Evolutionary conservation across 2,888 invertebrate species (phyloP), one percentile per base, ranked within the genome.

Genomic region (Aspidiotus rigidus): DNA sequence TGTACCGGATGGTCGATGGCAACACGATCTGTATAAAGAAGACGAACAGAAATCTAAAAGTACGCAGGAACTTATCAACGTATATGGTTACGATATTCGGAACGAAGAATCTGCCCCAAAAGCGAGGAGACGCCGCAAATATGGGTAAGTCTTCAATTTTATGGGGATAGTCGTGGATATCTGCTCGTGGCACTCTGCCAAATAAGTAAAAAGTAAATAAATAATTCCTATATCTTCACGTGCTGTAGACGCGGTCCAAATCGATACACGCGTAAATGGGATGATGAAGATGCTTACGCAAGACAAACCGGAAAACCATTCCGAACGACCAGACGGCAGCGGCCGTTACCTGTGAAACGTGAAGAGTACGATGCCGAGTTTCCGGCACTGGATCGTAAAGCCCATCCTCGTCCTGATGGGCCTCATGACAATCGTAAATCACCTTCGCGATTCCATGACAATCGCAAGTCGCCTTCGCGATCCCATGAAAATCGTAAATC

Each of bases 81-180:
- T 88, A 66, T 95, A 95, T 78, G 95, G 95, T 0, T 97, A 96
- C 78, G 96, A 98, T 76, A 97, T 97, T 72, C 83, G 95, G 62
- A 90, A 89, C 75, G 94, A 94, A 77, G 93, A 93, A 76, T 90
- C 90, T 0, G 90, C 94, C 2, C 94, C 94, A 0, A 85, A 91
- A 75, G 90, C 93, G 0, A 81, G 93, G 67, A 84, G 93, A 73
- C 86, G 92, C 74, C 82, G 92, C 74, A 82, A 90, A 80, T 94
- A 93, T 78, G 93, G 92, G 90, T 90, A 79, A 81, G 76, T 75
- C 2, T 55, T 40, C n/a, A 5, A 28, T 28, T 28, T 28, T 28
- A 28, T 28, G 28, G 5, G 28, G 28, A 28, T 28, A 28, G 5
- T 53, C 7, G 6, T 28, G 9, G 39, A 28, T 2, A 39, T 54